Percentiles rank a stretch among this genome's conserved stretches.
Evolutionary conservation across 2,888 invertebrate genomes (phyloP).

Genomic region (Luperina testacea): DNA sequence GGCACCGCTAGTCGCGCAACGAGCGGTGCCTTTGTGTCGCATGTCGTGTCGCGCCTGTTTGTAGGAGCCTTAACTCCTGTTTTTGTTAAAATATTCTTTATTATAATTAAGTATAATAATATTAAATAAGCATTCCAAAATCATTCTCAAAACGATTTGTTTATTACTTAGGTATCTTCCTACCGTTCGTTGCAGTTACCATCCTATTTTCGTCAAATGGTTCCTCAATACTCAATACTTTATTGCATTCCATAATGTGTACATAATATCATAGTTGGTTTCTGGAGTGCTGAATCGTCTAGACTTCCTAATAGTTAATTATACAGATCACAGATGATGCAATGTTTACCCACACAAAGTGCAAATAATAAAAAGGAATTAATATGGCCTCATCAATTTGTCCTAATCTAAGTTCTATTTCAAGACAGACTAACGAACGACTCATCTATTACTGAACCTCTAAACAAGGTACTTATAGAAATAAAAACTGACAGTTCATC

Average conservation of each 20-base stretch:
- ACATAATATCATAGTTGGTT: background rate
- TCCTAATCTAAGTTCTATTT: slow-evolving; percentile 49
- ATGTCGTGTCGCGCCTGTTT: too few relatives aligned
- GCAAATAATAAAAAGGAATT: slow-evolving; percentile 49
- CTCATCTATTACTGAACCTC: slow-evolving; percentile 15
- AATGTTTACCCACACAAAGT: slow-evolving; percentile 26
- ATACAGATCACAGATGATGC: slow-evolving; percentile 26
- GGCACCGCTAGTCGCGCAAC: too few relatives aligned
- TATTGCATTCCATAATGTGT: too few relatives aligned
- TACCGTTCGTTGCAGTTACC: too few relatives aligned
- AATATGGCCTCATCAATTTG: slow-evolving; percentile 52
- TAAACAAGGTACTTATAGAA: background rate
- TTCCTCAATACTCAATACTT: too few relatives aligned
- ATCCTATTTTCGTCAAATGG: too few relatives aligned
- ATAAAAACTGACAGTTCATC: slow-evolving; percentile 15
- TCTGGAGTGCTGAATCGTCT: background rate
- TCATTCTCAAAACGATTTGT: too few relatives aligned
- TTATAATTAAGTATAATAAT: too few relatives aligned
- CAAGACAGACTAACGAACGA: slow-evolving; percentile 17
- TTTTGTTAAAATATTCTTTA: too few relatives aligned
- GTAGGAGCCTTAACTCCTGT: too few relatives aligned
- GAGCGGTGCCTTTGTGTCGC: too few relatives aligned
- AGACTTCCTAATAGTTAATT: background rate
- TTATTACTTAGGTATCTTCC: too few relatives aligned
- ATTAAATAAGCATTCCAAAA: background rate